These are phyloP conservation scores for Marronus borbonicus DNA, from an alignment of 2,888 invertebrate genomes.

Conservation along the genomic window DNA sequence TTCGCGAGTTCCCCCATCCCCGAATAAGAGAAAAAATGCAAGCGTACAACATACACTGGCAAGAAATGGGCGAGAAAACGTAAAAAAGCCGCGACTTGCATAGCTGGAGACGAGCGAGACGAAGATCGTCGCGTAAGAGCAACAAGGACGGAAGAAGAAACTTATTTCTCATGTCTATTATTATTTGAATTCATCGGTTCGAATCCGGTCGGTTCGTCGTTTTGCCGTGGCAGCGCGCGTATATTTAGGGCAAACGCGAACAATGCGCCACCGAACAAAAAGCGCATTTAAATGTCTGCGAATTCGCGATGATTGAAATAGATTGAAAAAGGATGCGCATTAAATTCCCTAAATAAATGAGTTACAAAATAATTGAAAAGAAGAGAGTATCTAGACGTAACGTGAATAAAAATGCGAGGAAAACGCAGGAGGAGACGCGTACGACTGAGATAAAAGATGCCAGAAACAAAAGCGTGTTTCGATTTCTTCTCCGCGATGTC, in stretches of 20 bases:
- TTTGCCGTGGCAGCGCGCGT: conserved; percentile 36
- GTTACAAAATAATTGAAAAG: conserved; percentile 59
- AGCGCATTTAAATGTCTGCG: conserved; percentile 56
- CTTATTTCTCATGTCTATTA: conserved; percentile 51
- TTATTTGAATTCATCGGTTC: conserved; percentile 52
- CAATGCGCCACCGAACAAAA: conserved; percentile 51
- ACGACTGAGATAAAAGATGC: background rate
- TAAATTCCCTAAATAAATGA: conserved; percentile 57
- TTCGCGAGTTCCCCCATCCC: conserved; percentile 19
- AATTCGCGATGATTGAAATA: conserved; percentile 57
- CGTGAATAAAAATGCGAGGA: conserved; percentile 52
- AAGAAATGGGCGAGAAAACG: conserved; percentile 1
- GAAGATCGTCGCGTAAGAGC: background rate
- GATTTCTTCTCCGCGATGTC: background rate
- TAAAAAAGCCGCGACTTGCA: background rate
- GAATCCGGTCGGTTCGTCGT: conserved; percentile 32
- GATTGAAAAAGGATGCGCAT: conserved; percentile 58
- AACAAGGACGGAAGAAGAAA: conserved; percentile 9
- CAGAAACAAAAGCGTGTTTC: conserved; percentile 18
- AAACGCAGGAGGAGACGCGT: conserved; percentile 15
- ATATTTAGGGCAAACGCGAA: conserved; percentile 55
- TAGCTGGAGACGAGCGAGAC: background rate
- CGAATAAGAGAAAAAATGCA: conserved; percentile 21
- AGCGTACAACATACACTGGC: background rate
- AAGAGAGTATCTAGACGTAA: conserved; percentile 48